Evolutionary conservation across 2,797 vertebrate species (phyloP).

Genomic region (Petrocephalus schoutedeni): DNA sequence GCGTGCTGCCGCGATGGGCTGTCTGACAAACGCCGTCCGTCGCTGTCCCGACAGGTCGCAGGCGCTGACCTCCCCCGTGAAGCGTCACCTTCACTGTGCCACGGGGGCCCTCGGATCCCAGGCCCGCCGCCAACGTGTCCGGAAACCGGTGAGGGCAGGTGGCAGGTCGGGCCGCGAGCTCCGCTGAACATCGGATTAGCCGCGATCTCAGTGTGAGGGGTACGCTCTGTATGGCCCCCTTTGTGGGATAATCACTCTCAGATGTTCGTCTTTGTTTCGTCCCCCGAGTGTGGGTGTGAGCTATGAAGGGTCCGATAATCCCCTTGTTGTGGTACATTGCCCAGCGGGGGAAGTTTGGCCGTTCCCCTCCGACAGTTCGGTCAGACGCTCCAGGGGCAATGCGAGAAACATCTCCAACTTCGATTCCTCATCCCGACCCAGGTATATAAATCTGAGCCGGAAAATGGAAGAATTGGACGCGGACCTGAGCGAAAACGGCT

Average conservation of each 20-base stretch:
- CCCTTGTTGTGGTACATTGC: not conserved
- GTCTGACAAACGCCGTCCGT: not conserved
- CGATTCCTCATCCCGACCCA: slow-evolving; percentile 48
- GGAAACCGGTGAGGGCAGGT: not conserved
- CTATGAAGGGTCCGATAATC: not conserved
- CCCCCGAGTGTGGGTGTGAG: not conserved
- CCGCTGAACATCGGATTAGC: slow-evolving; percentile 1
- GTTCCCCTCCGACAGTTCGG: not conserved
- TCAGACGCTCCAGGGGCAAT: not conserved
- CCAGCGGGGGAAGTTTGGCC: not conserved
- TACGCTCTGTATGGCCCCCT: not conserved
- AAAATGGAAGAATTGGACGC: slow-evolving; percentile 45
- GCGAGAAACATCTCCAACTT: slow-evolving; percentile 29
- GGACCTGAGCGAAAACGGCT: not conserved
- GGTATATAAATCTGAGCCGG: slow-evolving; percentile 23
- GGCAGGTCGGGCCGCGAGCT: not conserved
- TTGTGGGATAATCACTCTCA: not conserved
- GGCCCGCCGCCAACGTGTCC: not conserved
- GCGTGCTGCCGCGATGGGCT: not conserved
- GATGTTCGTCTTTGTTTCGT: not conserved
- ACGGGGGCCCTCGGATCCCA: not conserved
- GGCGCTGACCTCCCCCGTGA: not conserved
- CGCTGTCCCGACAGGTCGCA: not conserved
- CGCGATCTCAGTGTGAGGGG: not conserved
- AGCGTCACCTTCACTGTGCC: not conserved